Base-by-base conservation (phyloP, 1,140 invertebrate species). In the Lordiphosa clarofinis region DNA sequence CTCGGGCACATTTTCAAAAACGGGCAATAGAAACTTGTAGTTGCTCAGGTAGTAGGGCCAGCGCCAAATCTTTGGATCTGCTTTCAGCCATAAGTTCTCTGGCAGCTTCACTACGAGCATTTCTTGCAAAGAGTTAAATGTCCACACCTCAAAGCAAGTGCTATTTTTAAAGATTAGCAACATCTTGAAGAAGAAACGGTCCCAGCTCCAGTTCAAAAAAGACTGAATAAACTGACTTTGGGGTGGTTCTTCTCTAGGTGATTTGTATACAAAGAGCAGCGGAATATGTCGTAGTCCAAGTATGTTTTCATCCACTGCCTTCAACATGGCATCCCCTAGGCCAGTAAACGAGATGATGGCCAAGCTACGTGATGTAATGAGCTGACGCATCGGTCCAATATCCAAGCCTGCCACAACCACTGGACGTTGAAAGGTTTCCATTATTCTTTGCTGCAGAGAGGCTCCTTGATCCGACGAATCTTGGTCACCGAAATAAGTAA, bases 361-460 rank as follows among this genome's bases (percentile, higher is more conserved):
- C 8, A 65, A 4, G 13, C 43, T 59, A 0, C 4, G 4, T 9
- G n/a, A 5, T 1, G 12, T 33, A 10, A 36, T 7, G 2, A 21
- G 6, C 12, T 8, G 31, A 6, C 21, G 31, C 3, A 44, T 5
- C 3, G 9, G 1, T 0, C 42, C 48, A 8, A 42, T 40, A 1
- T 31, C 4, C 6, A 12, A 11, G 19, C 40, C 42, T 2, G 48
- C 55, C 4, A 39, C 31, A 28, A 52, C 46, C n/a, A 40, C 35
- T 1, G 55, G 15, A 13, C 12, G 11, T 8, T 10, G 4, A 19
- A 21, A 28, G 0, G 5, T 13, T 5, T 55, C 37, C 37, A 59
- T 15, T 6, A 65, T 3, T 0, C 9, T 19, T 8, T 56, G 56
- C 13, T 73, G 33, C 1, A 72, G 1, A 0, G 52, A 61, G 3